These are phyloP conservation scores for Gadopsis marmoratus DNA, from an alignment of 2,797 vertebrate genomes.

Conservation along the genomic window DNA sequence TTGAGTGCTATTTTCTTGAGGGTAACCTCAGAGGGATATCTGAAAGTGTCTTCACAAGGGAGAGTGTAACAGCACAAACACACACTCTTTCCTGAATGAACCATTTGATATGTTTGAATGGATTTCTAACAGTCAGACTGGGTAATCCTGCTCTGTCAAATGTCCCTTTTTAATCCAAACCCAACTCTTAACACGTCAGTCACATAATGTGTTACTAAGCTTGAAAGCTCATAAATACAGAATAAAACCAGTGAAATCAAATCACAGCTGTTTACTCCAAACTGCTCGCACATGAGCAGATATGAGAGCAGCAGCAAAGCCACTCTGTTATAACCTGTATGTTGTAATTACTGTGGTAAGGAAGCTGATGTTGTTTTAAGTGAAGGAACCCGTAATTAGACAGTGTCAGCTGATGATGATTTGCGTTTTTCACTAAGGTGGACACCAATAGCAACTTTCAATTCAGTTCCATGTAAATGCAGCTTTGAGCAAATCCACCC, in stretches of 20 bases:
- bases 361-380: background rate
- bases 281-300: background rate
- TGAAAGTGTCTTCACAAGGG: background rate
- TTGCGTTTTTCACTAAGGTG: background rate
- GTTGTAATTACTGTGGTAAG: background rate
- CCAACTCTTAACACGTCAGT: background rate
- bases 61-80: background rate
- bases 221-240: conserved; percentile 33
- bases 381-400: background rate
- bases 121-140: conserved; percentile 2
- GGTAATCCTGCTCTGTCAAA: conserved; percentile 19
- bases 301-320: background rate
- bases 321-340: background rate
- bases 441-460: background rate
- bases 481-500: background rate
- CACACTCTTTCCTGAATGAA: background rate
- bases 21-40: background rate
- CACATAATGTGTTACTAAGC: conserved; percentile 26
- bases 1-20: too few species aligned
- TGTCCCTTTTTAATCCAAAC: conserved; percentile 16
- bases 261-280: conserved; percentile 2
- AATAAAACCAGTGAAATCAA: conserved; percentile 11
- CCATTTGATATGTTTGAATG: background rate
- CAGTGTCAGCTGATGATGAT: background rate
- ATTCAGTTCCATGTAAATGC: background rate